Conservation (phyloP, 30 jellyfish, hydroid and myxozoan species). For the Haliclystus octoradiatus region DNA sequence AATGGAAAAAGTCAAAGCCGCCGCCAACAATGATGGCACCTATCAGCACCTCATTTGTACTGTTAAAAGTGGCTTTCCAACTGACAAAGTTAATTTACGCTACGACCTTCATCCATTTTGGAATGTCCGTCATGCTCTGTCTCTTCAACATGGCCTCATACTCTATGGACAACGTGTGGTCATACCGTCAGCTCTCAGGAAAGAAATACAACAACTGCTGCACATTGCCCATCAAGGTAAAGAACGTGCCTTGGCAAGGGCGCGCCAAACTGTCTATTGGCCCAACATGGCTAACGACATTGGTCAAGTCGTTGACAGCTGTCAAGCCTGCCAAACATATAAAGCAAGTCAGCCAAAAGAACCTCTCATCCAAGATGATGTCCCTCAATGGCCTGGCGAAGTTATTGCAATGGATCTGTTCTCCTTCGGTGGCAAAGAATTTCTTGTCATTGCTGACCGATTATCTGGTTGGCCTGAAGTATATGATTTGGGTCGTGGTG, state of each 20-base stretch:
- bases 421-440: background rate
- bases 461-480: background rate
- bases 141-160: too few relatives aligned
- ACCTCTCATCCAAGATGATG: background rate
- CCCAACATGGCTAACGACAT: background rate
- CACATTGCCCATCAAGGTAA: background rate
- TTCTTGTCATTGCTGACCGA: background rate
- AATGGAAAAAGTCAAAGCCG: too few relatives aligned
- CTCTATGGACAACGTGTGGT: background rate
- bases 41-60: too few relatives aligned
- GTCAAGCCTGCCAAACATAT: background rate
- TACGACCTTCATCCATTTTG: too few relatives aligned
- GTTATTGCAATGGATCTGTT: constrained; percentile 31
- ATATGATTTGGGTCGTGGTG: background rate
- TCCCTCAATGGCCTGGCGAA: constrained; percentile 5
- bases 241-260: background rate
- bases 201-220: background rate
- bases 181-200: background rate
- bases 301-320: background rate
- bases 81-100: too few relatives aligned
- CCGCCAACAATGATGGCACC: too few relatives aligned
- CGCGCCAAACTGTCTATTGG: background rate
- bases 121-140: too few relatives aligned
- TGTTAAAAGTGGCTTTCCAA: too few relatives aligned
- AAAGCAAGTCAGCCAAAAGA: background rate